phyloP scores from a whole-genome alignment of 2,888 invertebrate genomes.

The Cistogaster globosa region DNA sequence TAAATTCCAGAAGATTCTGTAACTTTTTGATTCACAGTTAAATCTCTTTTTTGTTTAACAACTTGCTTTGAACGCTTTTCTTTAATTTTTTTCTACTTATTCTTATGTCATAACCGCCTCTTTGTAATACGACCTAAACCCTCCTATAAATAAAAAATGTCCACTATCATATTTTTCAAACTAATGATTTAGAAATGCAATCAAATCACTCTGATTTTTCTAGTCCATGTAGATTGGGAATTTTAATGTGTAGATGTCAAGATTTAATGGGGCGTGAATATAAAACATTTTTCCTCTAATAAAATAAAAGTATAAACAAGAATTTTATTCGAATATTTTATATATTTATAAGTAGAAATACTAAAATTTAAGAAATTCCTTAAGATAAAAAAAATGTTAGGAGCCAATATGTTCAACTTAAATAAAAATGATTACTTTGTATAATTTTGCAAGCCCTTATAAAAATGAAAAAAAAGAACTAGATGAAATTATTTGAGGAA shows the following conservation, averaged over 20 bases:
- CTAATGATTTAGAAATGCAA: conserved; percentile 51
- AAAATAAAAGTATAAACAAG: background rate
- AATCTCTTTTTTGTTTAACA: background rate
- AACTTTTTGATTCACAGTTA: background rate
- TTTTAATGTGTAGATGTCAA: conserved; percentile 44
- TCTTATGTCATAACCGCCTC: background rate
- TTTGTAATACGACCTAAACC: too few relatives aligned
- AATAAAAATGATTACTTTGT: too few relatives aligned
- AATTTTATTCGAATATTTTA: too few relatives aligned
- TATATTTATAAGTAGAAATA: too few relatives aligned
- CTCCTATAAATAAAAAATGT: background rate
- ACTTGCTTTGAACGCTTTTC: background rate
- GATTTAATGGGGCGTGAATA: conserved; percentile 69
- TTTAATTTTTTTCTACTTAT: background rate
- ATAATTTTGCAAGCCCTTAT: too few relatives aligned
- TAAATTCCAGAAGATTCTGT: background rate
- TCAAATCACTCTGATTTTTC: conserved; percentile 40
- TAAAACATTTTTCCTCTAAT: conserved; percentile 2
- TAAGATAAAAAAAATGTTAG: too few relatives aligned
- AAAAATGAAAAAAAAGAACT: too few relatives aligned
- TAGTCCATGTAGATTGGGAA: conserved; percentile 9
- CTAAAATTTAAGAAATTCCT: too few relatives aligned
- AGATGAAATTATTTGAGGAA: too few relatives aligned
- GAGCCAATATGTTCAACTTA: too few relatives aligned
- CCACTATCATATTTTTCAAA: conserved; percentile 10